phyloP scores from a whole-genome alignment of 1,140 invertebrate genomes.

The Lepidostoma basale region DNA sequence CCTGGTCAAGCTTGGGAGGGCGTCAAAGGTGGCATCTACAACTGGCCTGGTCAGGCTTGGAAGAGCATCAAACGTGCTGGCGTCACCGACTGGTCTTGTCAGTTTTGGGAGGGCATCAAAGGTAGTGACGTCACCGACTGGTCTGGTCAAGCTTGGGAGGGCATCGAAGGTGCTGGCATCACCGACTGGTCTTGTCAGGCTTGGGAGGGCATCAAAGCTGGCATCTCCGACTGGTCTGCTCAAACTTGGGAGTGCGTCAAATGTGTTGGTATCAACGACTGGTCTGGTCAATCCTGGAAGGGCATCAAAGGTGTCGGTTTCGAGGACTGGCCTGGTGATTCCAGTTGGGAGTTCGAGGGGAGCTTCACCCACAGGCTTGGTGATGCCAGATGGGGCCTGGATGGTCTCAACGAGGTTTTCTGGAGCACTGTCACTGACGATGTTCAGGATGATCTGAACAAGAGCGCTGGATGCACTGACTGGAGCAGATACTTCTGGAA shows the following conservation, averaged over 20 bases:
- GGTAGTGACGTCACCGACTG: background rate
- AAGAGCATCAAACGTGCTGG: background rate
- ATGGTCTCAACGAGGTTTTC: background rate
- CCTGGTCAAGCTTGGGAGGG: too few species aligned
- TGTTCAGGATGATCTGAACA: background rate
- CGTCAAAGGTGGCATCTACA: background rate
- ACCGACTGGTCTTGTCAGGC: too few species aligned
- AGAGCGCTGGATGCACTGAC: background rate
- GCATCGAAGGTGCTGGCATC: too few species aligned
- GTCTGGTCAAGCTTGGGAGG: too few species aligned
- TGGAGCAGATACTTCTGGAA: too few species aligned
- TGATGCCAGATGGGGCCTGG: background rate
- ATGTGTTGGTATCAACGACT: too few species aligned
- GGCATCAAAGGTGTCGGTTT: too few species aligned
- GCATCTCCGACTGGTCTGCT: too few species aligned
- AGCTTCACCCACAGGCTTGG: background rate
- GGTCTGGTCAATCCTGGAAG: too few species aligned
- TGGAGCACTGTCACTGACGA: background rate
- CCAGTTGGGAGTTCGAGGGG: background rate
- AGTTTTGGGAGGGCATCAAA: background rate
- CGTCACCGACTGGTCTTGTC: background rate
- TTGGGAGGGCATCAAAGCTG: background rate
- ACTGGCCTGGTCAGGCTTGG: background rate
- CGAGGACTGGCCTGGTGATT: too few species aligned
- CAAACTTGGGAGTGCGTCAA: too few species aligned